phyloP scores from a whole-genome alignment of 1,140 invertebrate genomes.

The Euura lappo region DNA sequence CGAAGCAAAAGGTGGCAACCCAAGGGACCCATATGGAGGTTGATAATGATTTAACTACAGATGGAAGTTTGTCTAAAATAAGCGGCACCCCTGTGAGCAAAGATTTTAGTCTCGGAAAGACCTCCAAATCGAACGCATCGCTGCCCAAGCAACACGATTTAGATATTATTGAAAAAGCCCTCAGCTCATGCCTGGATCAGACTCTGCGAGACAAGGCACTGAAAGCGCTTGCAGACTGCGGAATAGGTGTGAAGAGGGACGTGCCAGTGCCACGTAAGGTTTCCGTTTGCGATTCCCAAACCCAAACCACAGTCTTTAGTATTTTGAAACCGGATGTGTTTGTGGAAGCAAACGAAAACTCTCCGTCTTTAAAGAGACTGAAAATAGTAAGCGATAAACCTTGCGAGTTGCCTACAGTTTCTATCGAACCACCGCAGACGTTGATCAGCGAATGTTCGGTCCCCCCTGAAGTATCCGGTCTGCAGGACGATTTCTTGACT shows the following conservation, averaged over 20 bases:
- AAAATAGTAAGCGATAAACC: not conserved
- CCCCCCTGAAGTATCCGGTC: not conserved
- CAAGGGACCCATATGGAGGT: not conserved
- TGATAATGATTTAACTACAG: not conserved
- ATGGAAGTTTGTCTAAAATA: slow-evolving; percentile 19
- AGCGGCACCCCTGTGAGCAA: not conserved
- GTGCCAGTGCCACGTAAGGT: slow-evolving; percentile 26
- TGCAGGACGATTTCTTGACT: not conserved
- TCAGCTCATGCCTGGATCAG: slow-evolving; percentile 32
- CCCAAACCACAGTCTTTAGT: slow-evolving; percentile 37
- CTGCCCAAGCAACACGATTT: slow-evolving; percentile 15
- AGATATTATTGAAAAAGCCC: slow-evolving; percentile 34
- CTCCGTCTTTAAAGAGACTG: slow-evolving; percentile 22
- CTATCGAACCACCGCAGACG: not conserved
- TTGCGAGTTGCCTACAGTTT: not conserved
- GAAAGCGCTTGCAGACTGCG: slow-evolving; percentile 33
- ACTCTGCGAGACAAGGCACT: slow-evolving; percentile 32
- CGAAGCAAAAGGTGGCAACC: not conserved
- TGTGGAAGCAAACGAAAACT: slow-evolving; percentile 23
- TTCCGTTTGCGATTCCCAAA: slow-evolving; percentile 27
- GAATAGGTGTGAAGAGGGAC: slow-evolving; percentile 28
- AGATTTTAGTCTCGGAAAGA: not conserved
- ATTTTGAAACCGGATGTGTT: slow-evolving; percentile 31
- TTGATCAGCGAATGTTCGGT: not conserved
- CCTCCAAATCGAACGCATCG: not conserved